Percentiles rank a stretch among this genome's conserved stretches.
phyloP scores from a whole-genome alignment of 1,140 invertebrate genomes.

The Scaptomyza hsui region DNA sequence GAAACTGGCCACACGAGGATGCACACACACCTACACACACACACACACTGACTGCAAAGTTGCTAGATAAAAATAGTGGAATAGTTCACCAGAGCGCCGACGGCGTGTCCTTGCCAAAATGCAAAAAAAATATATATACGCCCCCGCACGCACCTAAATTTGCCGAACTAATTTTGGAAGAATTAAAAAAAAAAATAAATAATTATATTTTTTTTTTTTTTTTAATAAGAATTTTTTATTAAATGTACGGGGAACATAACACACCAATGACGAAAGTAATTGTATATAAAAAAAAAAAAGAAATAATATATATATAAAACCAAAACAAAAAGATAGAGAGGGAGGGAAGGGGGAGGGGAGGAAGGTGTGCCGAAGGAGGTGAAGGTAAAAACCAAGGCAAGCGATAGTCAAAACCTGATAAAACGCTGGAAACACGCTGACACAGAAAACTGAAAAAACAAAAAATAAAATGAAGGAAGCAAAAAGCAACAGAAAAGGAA shows the following conservation, averaged over 20 bases:
- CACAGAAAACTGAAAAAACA: too few species aligned
- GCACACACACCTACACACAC: neutral
- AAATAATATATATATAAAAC: conserved; percentile 14
- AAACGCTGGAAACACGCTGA: conserved; percentile 17
- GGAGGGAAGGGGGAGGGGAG: neutral
- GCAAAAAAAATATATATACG: neutral
- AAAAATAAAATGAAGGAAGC: conserved; percentile 9
- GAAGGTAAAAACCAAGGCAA: conserved; percentile 48
- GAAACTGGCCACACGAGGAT: conserved; percentile 62
- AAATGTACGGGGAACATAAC: too few species aligned
- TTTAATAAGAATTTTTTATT: too few species aligned
- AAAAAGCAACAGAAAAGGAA: conserved; percentile 3
- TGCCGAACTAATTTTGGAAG: too few species aligned
- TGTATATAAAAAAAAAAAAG: too few species aligned
- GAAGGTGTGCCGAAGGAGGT: neutral
- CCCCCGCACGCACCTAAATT: too few species aligned
- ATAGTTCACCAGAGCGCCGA: conserved; percentile 27
- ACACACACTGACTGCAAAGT: neutral
- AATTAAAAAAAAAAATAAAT: too few species aligned
- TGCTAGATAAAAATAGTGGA: conserved; percentile 45
- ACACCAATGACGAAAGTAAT: too few species aligned
- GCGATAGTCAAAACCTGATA: conserved; percentile 60
- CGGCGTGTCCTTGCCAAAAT: conserved; percentile 69
- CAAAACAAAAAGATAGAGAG: conserved; percentile 10
- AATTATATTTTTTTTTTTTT: too few species aligned